Evolutionary conservation across 2,797 vertebrate species (phyloP).

Genomic region (Babyrousa celebensis): DNA sequence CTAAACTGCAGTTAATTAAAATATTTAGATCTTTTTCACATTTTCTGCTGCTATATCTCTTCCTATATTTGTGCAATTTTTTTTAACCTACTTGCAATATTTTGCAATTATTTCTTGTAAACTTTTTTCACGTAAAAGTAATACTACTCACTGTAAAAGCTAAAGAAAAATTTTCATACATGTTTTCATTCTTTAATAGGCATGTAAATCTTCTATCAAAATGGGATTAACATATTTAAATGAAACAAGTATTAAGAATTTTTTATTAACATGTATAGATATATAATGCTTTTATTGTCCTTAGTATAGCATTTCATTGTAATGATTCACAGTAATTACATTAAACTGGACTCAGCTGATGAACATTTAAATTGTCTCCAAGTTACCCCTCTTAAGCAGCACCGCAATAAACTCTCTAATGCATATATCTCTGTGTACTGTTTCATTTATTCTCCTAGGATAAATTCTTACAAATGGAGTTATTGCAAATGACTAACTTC

Average conservation of each 20-base stretch:
- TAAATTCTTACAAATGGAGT: neutral
- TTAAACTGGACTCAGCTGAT: neutral
- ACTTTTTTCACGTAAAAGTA: neutral
- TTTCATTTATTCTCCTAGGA: neutral
- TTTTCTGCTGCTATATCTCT: neutral
- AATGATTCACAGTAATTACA: conserved; percentile 17
- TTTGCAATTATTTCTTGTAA: neutral
- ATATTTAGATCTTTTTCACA: conserved; percentile 3
- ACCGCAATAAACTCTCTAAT: neutral
- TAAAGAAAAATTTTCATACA: neutral
- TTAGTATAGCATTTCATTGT: neutral
- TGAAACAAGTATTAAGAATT: neutral
- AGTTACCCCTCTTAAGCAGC: neutral
- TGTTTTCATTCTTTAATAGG: conserved; percentile 26
- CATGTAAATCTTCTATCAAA: conserved; percentile 28
- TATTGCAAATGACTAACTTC: neutral
- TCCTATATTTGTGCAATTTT: neutral
- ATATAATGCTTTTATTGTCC: neutral
- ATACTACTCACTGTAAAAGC: neutral
- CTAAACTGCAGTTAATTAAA: neutral
- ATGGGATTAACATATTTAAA: neutral
- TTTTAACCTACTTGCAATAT: neutral
- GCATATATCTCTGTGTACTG: neutral
- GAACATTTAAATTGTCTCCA: neutral
- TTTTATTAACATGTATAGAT: neutral